A percentile compares a stretch with the other conserved stretches of the same genome.
phyloP scores from a whole-genome alignment of 1,140 invertebrate genomes.

The Hycleus cichorii region DNA sequence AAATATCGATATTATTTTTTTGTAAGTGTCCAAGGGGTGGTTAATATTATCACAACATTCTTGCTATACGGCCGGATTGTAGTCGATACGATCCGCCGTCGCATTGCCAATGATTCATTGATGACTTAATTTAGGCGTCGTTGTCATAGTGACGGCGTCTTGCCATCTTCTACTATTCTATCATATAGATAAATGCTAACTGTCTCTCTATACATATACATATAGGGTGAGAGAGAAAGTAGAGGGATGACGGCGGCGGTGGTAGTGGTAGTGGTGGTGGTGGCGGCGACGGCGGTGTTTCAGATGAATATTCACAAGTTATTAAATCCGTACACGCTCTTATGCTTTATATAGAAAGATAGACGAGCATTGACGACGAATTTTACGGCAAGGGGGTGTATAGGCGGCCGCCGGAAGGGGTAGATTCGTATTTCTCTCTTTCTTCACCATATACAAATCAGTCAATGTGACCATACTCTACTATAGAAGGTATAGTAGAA shows the following conservation, averaged over 20 bases:
- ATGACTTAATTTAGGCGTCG: conserved; percentile 34
- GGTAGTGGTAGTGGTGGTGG: background rate
- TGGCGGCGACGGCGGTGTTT: conserved; percentile 13
- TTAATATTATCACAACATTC: too few relatives aligned
- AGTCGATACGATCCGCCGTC: too few relatives aligned
- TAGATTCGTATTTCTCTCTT: too few relatives aligned
- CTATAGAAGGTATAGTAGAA: too few relatives aligned
- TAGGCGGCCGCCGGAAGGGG: too few relatives aligned
- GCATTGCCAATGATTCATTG: conserved; percentile 37
- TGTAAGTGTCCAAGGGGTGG: too few relatives aligned
- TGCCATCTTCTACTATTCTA: conserved; percentile 16
- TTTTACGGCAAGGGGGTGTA: too few relatives aligned
- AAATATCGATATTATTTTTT: too few relatives aligned
- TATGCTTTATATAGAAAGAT: conserved; percentile 20
- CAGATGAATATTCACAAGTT: conserved; percentile 36
- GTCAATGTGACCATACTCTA: too few relatives aligned
- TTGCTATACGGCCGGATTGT: too few relatives aligned
- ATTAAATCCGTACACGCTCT: conserved; percentile 34
- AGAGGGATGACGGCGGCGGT: background rate
- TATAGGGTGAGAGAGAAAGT: background rate
- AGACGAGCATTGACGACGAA: too few relatives aligned
- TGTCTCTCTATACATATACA: background rate
- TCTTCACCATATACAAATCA: too few relatives aligned
- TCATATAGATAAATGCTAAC: conserved; percentile 5
- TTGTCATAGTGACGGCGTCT: conserved; percentile 22